Conservation (phyloP, 1,140 invertebrate genomes). For the Chironomus tepperi region DNA sequence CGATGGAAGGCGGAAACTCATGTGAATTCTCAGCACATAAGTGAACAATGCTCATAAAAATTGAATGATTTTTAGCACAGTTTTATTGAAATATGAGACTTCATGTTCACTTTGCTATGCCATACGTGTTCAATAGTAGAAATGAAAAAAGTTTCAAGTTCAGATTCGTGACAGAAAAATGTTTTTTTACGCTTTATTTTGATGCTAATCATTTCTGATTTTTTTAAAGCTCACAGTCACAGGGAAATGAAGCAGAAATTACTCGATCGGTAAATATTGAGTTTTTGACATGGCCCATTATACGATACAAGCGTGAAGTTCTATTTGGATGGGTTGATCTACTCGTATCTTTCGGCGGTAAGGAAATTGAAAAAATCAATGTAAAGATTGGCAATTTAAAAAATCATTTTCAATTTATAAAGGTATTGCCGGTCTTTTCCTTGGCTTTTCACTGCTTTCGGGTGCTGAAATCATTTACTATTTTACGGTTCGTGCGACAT, state of each 20-base stretch:
- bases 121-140: too few species aligned
- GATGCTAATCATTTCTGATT: too few species aligned
- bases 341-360: slow-evolving; percentile 31
- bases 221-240: too few species aligned
- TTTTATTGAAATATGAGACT: too few species aligned
- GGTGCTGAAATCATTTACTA: slow-evolving; percentile 57
- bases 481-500: slow-evolving; percentile 52
- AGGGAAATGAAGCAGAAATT: not conserved
- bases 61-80: too few species aligned
- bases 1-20: too few species aligned
- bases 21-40: too few species aligned
- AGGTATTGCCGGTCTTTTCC: slow-evolving; percentile 54
- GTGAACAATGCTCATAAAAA: too few species aligned
- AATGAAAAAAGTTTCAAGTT: too few species aligned
- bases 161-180: too few species aligned
- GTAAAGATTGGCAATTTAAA: not conserved
- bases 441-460: slow-evolving; percentile 58
- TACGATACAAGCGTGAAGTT: slow-evolving; percentile 55
- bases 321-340: slow-evolving; percentile 62
- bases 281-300: slow-evolving; percentile 55
- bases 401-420: slow-evolving; percentile 45
- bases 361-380: not conserved
- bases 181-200: too few species aligned
- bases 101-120: too few species aligned
- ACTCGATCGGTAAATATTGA: slow-evolving; percentile 29